Evolutionary conservation across 2,797 vertebrate genomes (phyloP).

Genomic region (Arnoldichthys spilopterus): DNA sequence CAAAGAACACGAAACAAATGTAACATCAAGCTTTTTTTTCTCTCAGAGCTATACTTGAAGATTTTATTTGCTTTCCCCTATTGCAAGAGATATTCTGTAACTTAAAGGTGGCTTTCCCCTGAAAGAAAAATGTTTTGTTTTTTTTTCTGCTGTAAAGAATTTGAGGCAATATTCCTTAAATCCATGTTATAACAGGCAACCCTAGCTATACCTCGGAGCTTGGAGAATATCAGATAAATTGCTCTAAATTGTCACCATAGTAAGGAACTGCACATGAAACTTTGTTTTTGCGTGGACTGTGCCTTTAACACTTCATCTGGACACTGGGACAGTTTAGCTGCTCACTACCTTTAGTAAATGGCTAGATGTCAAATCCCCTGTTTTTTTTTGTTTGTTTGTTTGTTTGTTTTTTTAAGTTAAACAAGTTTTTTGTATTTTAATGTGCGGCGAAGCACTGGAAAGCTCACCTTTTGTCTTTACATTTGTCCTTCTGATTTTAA

Average conservation of each 20-base stretch:
- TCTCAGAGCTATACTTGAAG: conserved; percentile 1
- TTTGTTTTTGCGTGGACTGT: conserved; percentile 11
- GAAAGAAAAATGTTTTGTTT: background rate
- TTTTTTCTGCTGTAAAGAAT: background rate
- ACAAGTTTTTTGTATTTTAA: background rate
- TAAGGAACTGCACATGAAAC: background rate
- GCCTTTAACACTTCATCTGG: background rate
- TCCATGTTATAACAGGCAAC: background rate
- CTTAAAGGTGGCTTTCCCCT: conserved; percentile 8
- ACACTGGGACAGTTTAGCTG: background rate
- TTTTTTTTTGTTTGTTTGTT: background rate
- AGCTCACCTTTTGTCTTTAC: background rate
- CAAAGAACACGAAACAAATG: background rate
- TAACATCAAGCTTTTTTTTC: conserved; percentile 1
- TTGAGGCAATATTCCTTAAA: background rate
- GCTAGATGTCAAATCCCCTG: background rate
- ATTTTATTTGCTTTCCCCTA: conserved; percentile 1
- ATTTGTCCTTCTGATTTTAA: conserved; percentile 11
- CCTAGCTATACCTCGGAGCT: background rate
- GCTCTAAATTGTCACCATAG: background rate
- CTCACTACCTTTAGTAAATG: background rate
- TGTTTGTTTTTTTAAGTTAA: background rate
- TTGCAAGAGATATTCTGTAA: background rate
- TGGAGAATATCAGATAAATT: background rate
- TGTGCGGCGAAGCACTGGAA: conserved; percentile 6